Base-by-base conservation (phyloP, 1,140 invertebrate genomes). In the Apis laboriosa region DNA sequence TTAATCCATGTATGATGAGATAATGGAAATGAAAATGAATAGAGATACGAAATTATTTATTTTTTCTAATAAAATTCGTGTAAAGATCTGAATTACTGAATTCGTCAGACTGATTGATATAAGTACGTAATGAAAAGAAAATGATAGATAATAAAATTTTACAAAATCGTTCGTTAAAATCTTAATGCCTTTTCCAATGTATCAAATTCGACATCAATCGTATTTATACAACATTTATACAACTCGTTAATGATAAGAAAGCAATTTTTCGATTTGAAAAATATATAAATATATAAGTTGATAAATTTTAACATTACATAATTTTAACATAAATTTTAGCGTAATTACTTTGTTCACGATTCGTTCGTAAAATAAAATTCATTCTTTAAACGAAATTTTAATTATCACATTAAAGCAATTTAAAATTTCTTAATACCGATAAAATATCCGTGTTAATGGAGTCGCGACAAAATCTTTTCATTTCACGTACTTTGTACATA, bases 381-480 rank as follows among this genome's bases (percentile, higher is more conserved):
- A 3, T 43, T 43, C 43, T 60, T 49, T 9, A 11, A 24, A 63
- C 24, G 11, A 0, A 9, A n/a, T 56, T 49, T 49, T 72, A 79
- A 79, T 64, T 79, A 2, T 2, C 13, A 56, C 77, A 63, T 83
- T 77, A 68, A 82, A 77, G 70, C 15, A 28, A 63, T 53, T 4
- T 5, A 43, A 43, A 43, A 43, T 43, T 19, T 13, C 9, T 8
- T 60, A 70, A 34, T 71, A 51, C 43, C 17, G 80, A 83, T 83
- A 83, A 83, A 28, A 9, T 43, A 19, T 9, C 43, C 64, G 21
- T 28, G 12, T 74, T 74, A 74, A 74, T 74, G 72, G 34, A 74
- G 13, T 12, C 24, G n/a, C 70, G 21, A 72, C 3, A 24, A 49
- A 19, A 34, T 8, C 3, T 55, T 12, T n/a, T 15, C 21, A 13